Percentiles rank a stretch among this genome's conserved stretches.
These are phyloP conservation scores for Chamaea fasciata DNA, from an alignment of 2,113 vertebrate species.

Conservation along the genomic window DNA sequence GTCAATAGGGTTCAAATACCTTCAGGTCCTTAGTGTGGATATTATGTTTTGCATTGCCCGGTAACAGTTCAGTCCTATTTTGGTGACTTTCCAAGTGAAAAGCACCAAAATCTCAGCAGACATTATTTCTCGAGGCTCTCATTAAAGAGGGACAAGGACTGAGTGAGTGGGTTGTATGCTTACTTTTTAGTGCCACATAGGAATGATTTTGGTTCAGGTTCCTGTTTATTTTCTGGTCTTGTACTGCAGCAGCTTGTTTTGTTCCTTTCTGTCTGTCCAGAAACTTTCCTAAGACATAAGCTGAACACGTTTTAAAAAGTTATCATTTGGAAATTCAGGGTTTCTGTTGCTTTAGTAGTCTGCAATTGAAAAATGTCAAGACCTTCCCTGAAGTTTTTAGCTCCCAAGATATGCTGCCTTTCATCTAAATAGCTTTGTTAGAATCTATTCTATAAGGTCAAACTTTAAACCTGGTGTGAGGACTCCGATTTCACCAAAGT, in stretches of 20 bases:
- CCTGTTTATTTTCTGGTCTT: not conserved
- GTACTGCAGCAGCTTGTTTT: not conserved
- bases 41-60: not conserved
- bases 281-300: not conserved
- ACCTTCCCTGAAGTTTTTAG: not conserved
- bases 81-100: not conserved
- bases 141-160: not conserved
- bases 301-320: not conserved
- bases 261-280: not conserved
- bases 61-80: not conserved
- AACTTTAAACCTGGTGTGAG: not conserved
- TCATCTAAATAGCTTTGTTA: not conserved
- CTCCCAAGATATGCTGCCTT: not conserved
- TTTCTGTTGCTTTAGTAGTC: not conserved
- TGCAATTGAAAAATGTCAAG: not conserved
- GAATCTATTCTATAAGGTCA: not conserved
- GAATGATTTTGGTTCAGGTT: not conserved
- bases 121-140: not conserved
- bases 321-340: not conserved
- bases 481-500: not conserved
- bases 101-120: not conserved
- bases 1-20: not conserved
- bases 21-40: not conserved
- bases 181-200: not conserved
- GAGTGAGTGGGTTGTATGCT: not conserved